These are phyloP conservation scores for Adelosebastes latens DNA, from an alignment of 2,797 vertebrate genomes.

Conservation along the genomic window DNA sequence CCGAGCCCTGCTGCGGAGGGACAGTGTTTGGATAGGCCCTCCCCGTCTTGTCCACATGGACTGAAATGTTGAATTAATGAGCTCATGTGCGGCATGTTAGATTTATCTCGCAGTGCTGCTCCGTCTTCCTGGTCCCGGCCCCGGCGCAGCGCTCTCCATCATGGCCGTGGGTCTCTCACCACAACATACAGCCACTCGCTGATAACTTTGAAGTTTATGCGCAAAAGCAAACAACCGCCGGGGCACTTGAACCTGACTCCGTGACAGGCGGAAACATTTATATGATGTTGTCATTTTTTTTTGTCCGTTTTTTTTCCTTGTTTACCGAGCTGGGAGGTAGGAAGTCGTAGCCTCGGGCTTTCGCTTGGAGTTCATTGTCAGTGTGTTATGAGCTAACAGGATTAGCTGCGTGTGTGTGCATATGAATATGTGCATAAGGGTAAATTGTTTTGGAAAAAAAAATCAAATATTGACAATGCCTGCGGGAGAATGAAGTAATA, in stretches of 20 bases:
- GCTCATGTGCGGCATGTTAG: conserved; percentile 89
- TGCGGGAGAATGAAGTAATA: conserved; percentile 52
- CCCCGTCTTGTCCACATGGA: conserved; percentile 86
- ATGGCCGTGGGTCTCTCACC: conserved; percentile 73
- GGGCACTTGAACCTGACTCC: conserved; percentile 86
- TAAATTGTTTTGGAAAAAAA: conserved; percentile 42
- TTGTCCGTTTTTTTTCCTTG: conserved; percentile 69
- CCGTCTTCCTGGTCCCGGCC: conserved; percentile 65
- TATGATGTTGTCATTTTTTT: conserved; percentile 78
- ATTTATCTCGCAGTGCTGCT: conserved; percentile 90
- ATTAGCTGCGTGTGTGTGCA: conserved; percentile 54
- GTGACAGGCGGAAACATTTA: conserved; percentile 89
- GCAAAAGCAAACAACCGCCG: conserved; percentile 87
- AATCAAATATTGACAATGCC: conserved; percentile 50
- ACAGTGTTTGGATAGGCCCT: conserved; percentile 78
- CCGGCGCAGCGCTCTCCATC: conserved; percentile 81
- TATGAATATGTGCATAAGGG: conserved; percentile 10
- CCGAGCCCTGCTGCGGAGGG: conserved; percentile 62
- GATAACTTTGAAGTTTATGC: conserved; percentile 88
- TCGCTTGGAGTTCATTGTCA: conserved; percentile 61
- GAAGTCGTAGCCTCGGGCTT: conserved; percentile 53
- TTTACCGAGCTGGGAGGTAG: conserved; percentile 77
- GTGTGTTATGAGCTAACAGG: conserved; percentile 57
- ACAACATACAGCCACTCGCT: conserved; percentile 81
- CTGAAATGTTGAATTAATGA: conserved; percentile 93